phyloP scores from a whole-genome alignment of 2,797 vertebrate species.

The Lepilemur septentrionalis region DNA sequence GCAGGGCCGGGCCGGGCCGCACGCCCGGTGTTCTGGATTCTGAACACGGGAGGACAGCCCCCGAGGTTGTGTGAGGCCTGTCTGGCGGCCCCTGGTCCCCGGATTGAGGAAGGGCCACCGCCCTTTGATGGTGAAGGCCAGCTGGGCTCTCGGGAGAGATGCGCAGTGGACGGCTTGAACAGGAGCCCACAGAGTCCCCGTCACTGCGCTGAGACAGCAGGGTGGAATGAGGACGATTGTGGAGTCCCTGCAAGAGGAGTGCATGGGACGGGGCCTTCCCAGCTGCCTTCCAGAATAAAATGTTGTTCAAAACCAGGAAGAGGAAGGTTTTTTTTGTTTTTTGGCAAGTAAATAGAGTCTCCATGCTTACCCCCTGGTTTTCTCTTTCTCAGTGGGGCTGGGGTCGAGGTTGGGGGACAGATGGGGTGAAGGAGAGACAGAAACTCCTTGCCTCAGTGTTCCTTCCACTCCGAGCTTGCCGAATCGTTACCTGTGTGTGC shows the following conservation, averaged over 20 bases:
- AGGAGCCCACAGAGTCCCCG: not conserved
- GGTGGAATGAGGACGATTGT: not conserved
- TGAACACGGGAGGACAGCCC: not conserved
- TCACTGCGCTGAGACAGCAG: not conserved
- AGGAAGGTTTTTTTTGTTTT: not conserved
- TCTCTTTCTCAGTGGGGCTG: not conserved
- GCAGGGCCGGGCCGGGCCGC: not conserved
- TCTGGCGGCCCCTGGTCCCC: rapidly evolving
- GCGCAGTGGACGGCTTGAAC: not conserved
- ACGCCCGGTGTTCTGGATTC: not conserved
- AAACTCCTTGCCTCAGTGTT: not conserved
- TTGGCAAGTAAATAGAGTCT: not conserved
- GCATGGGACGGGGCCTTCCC: not conserved
- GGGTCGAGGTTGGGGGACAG: not conserved
- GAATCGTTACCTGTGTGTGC: not conserved
- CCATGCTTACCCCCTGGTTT: not conserved
- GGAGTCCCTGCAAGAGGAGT: not conserved
- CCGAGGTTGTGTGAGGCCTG: rapidly evolving
- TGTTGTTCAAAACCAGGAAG: not conserved
- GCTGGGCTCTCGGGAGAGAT: not conserved
- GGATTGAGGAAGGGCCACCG: not conserved
- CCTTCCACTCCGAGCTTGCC: not conserved
- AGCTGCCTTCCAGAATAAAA: not conserved
- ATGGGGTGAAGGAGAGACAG: not conserved
- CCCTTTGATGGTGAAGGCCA: not conserved